A percentile compares a stretch with the other conserved stretches of the same genome.
phyloP scores from a whole-genome alignment of 2,113 vertebrate species.

The Perca fluviatilis region DNA sequence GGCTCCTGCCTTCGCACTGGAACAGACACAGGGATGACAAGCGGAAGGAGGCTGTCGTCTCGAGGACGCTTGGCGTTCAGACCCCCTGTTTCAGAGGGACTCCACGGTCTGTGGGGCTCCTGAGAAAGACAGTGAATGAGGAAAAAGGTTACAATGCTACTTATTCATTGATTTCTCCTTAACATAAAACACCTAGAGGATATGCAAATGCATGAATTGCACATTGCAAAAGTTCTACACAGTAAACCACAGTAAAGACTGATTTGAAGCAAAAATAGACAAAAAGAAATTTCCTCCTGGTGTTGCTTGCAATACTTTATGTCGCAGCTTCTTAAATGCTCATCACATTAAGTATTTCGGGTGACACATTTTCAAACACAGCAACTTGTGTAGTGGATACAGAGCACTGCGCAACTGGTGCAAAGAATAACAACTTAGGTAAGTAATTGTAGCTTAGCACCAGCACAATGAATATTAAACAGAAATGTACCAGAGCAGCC shows the following conservation, averaged over 20 bases:
- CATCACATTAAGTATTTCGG: not conserved
- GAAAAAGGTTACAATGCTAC: not conserved
- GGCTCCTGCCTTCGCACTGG: slow-evolving; percentile 90
- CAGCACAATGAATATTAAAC: not conserved
- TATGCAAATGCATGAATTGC: not conserved
- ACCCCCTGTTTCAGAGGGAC: slow-evolving; percentile 66
- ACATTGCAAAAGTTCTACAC: not conserved
- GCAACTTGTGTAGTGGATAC: not conserved
- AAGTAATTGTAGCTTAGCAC: not conserved
- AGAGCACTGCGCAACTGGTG: not conserved
- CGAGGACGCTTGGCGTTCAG: slow-evolving; percentile 83
- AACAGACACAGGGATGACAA: slow-evolving; percentile 97
- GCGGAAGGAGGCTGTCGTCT: slow-evolving; percentile 91
- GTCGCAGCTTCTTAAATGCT: not conserved
- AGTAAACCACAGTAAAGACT: not conserved
- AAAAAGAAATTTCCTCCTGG: not conserved
- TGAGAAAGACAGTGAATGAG: not conserved
- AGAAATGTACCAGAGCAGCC: not conserved
- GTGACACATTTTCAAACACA: not conserved
- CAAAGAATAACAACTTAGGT: not conserved
- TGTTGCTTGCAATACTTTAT: not conserved
- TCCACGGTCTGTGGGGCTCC: slow-evolving; percentile 83
- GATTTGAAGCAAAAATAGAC: not conserved
- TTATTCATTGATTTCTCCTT: not conserved
- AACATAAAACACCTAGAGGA: not conserved